Evolutionary conservation across 2,888 invertebrate genomes (phyloP).

Genomic region (Pheosia gnoma): DNA sequence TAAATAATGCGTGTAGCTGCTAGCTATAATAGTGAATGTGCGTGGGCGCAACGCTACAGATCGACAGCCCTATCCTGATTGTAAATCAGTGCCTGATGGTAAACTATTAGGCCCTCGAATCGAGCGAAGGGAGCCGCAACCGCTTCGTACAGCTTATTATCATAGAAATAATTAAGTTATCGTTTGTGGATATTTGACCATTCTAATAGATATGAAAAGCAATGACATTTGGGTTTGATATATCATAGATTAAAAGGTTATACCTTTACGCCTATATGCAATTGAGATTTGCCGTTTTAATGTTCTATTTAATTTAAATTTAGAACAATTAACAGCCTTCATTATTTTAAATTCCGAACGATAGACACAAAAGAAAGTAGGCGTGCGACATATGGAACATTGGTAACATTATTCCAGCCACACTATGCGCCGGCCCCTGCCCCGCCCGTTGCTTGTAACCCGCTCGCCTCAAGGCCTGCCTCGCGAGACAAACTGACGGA

Average conservation of each 20-base stretch:
- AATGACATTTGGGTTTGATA: no score
- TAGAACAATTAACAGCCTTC: background rate
- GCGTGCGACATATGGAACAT: background rate
- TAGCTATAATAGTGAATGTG: slow-evolving; percentile 73
- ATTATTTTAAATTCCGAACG: background rate
- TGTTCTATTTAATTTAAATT: background rate
- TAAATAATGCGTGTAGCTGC: slow-evolving; percentile 82
- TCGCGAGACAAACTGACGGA: slow-evolving; percentile 52
- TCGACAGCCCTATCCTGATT: slow-evolving; percentile 80
- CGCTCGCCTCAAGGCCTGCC: slow-evolving; percentile 52
- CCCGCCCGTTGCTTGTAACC: slow-evolving; percentile 57
- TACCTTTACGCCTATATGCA: background rate
- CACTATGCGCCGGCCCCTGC: slow-evolving; percentile 32
- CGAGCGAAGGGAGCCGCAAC: slow-evolving; percentile 35
- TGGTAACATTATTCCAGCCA: slow-evolving; percentile 6
- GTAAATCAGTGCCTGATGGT: slow-evolving; percentile 75
- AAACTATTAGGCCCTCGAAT: slow-evolving; percentile 55
- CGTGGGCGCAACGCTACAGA: slow-evolving; percentile 76
- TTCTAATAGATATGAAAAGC: no score
- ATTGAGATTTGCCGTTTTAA: background rate
- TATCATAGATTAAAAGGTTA: background rate
- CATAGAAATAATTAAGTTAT: background rate
- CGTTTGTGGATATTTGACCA: background rate
- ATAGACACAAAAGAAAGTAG: background rate
- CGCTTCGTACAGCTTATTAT: slow-evolving; percentile 3